Evolutionary conservation across 2,888 invertebrate species (phyloP).

Genomic region (Heteromyza rotundicornis): DNA sequence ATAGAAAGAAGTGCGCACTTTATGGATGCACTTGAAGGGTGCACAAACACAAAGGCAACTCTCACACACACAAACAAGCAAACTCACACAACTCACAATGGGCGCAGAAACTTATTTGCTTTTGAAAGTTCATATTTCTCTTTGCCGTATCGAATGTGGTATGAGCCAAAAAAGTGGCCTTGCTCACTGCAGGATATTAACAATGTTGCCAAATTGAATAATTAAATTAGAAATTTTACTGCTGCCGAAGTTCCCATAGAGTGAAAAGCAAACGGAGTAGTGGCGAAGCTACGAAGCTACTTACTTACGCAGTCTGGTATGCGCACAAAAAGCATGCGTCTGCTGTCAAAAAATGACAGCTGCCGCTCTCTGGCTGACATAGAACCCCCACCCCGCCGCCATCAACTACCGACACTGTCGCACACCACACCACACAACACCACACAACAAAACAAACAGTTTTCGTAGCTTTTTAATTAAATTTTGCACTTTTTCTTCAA

Average conservation of each 20-base stretch:
- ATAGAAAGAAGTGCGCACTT: too few species aligned
- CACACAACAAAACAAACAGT: constrained; percentile 1
- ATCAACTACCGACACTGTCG: neutral
- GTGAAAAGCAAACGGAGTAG: constrained; percentile 26
- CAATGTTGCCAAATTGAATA: constrained; percentile 41
- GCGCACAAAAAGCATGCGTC: neutral
- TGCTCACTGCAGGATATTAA: neutral
- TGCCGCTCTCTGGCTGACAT: neutral
- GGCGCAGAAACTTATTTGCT: neutral
- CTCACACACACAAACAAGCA: neutral
- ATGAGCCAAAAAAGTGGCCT: neutral
- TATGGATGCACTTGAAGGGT: too few species aligned
- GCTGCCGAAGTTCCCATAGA: constrained; percentile 35
- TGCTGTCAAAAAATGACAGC: constrained; percentile 32
- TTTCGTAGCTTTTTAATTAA: neutral
- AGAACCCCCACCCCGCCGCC: too few species aligned
- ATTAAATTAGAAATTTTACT: constrained; percentile 51
- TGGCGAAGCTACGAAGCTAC: neutral
- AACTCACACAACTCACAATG: neutral
- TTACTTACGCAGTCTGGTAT: neutral
- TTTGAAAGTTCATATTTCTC: neutral
- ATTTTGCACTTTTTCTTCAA: neutral
- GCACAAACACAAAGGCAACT: neutral
- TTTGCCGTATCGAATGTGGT: too few species aligned
- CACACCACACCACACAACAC: neutral